phyloP scores from a whole-genome alignment of 2,113 vertebrate genomes.

The Apodemus sylvaticus region DNA sequence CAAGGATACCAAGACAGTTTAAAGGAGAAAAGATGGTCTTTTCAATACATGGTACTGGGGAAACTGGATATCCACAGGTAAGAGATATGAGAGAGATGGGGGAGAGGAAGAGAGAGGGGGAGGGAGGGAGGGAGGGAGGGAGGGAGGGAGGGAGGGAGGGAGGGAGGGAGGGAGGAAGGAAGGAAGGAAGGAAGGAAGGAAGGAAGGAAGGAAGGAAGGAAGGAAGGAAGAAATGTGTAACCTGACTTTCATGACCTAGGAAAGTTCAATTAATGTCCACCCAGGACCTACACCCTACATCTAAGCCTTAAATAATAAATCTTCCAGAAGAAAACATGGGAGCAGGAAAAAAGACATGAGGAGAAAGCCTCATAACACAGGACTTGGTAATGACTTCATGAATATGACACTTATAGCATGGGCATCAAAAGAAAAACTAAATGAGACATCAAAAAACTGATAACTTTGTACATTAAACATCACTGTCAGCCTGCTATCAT shows the following conservation, averaged over 20 bases:
- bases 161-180: too few relatives aligned
- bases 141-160: too few relatives aligned
- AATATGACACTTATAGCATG: neutral
- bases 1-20: neutral
- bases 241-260: neutral
- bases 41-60: neutral
- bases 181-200: too few relatives aligned
- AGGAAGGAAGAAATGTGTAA: neutral
- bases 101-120: too few relatives aligned
- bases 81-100: neutral
- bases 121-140: too few relatives aligned
- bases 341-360: neutral
- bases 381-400: neutral
- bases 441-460: neutral
- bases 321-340: neutral
- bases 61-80: neutral
- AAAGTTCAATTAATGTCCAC: neutral
- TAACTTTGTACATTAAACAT: neutral
- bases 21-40: neutral
- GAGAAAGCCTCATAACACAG: neutral
- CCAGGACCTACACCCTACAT: neutral
- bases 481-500: neutral
- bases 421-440: conserved; percentile 20
- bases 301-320: conserved; percentile 22
- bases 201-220: fast-evolving